Evolutionary conservation across 2,113 vertebrate species (phyloP).

Genomic region (Cryptotis parvus): DNA sequence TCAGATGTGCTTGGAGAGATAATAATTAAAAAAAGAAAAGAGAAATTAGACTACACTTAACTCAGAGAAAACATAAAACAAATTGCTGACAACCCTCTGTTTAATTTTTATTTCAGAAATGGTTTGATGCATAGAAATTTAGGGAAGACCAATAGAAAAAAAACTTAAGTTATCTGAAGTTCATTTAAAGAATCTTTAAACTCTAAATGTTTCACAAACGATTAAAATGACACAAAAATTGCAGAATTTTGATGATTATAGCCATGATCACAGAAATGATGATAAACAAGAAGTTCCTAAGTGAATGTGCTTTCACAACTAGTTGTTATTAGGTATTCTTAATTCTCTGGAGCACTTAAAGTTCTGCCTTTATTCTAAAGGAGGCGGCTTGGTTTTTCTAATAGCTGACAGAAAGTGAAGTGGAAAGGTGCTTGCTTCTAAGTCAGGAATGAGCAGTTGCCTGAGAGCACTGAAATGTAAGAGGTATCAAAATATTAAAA

Average conservation of each 20-base stretch:
- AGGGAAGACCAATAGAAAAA: neutral
- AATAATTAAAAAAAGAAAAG: neutral
- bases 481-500: neutral
- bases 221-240: neutral
- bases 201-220: neutral
- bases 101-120: neutral
- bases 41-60: slow-evolving; percentile 28
- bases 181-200: neutral
- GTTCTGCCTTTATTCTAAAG: neutral
- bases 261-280: neutral
- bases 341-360: neutral
- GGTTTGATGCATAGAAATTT: neutral
- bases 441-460: too few relatives aligned
- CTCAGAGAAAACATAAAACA: neutral
- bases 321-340: rapidly evolving
- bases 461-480: too few relatives aligned
- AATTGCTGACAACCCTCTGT: neutral
- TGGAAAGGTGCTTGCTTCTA: too few relatives aligned
- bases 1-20: neutral
- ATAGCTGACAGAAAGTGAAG: neutral
- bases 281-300: too few relatives aligned
- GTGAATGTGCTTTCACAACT: neutral
- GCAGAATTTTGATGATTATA: neutral
- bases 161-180: neutral
- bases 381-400: neutral